Base-by-base conservation (phyloP, 2,113 vertebrate species). In the Mesoclemmys tuberculata region DNA sequence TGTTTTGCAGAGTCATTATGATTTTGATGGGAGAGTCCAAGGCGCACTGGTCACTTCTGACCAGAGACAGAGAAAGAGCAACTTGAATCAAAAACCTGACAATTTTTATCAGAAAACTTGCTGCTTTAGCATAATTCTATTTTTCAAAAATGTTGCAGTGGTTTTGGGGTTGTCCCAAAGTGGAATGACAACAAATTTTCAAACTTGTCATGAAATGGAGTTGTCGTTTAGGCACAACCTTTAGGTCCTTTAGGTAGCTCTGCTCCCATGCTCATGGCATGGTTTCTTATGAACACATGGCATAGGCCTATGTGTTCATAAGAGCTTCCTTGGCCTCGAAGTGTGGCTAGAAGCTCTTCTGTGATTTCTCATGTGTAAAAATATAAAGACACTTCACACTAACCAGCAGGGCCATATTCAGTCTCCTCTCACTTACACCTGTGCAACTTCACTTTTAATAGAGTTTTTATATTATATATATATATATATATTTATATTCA, bases 181-280 rank as follows among this genome's bases (percentile, higher is more conserved):
- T 1, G 1, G 38, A 46, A 46, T 61, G 58, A 31, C 29, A 35
- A 61, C 58, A 8, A 61, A 61, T 61, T 61, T 61, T 29, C 13
- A 16, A 61, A 61, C 12, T 61, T 35, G 58, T 61, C 58, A 61
- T 61, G 58, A 61, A 61, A 35, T 93, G 56, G 35, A 51, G 61
- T 5, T 64, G 29, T 26, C 49, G 35, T 1, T 0, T 0, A 0
- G 80, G 8, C n/a, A n/a, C n/a, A n/a, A n/a, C n/a, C n/a, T n/a
- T n/a, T n/a, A n/a, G n/a, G n/a, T 26, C 49, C 38, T 1, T 0
- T 0, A 0, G 80, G 8, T 4, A 82, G 35, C 21, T 13, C 6
- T 7, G 1, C 46, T 71, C 24, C 84, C 6, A 1, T 64, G 46
- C 35, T 52, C 9, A 3, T 41, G 91, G 58, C 0, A 0, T 38